A percentile compares a stretch with the other conserved stretches of the same genome.
Conservation (phyloP, 1,140 invertebrate species). For the Pseudomyrmex cubaensis region DNA sequence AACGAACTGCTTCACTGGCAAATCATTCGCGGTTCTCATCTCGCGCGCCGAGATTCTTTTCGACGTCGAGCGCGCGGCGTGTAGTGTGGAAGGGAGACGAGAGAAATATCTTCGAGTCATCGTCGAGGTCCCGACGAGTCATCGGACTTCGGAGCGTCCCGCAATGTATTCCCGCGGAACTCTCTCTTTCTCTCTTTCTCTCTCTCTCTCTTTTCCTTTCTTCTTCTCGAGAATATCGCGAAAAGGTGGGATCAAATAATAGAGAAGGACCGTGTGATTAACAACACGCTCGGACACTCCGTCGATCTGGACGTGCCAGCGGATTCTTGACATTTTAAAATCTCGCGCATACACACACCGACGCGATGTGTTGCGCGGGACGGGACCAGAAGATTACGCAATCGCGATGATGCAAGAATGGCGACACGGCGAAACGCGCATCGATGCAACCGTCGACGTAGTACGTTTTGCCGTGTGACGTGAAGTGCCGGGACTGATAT, state of each 20-base stretch:
- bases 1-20: constrained; percentile 83
- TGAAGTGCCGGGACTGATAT: constrained; percentile 8
- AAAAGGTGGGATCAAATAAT: constrained; percentile 37
- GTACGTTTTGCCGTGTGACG: constrained; percentile 25
- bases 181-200: neutral
- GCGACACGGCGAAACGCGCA: constrained; percentile 44
- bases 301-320: constrained; percentile 39
- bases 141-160: neutral
- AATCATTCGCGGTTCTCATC: constrained; percentile 83
- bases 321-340: constrained; percentile 56
- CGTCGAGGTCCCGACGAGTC: constrained; percentile 39
- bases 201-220: too few species aligned
- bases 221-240: constrained; percentile 5
- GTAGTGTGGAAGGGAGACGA: neutral
- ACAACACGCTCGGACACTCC: neutral
- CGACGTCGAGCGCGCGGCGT: constrained; percentile 11
- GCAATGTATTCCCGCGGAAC: neutral
- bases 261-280: neutral
- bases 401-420: constrained; percentile 67
- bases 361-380: constrained; percentile 16
- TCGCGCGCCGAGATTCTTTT: constrained; percentile 72
- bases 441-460: constrained; percentile 35
- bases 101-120: constrained; percentile 60
- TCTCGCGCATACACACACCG: constrained; percentile 39
- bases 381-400: constrained; percentile 48